A percentile compares a stretch with the other conserved stretches of the same genome.
Conservation (phyloP, 53 echinoderm and acorn worm species). For the Patiria pectinifera region DNA sequence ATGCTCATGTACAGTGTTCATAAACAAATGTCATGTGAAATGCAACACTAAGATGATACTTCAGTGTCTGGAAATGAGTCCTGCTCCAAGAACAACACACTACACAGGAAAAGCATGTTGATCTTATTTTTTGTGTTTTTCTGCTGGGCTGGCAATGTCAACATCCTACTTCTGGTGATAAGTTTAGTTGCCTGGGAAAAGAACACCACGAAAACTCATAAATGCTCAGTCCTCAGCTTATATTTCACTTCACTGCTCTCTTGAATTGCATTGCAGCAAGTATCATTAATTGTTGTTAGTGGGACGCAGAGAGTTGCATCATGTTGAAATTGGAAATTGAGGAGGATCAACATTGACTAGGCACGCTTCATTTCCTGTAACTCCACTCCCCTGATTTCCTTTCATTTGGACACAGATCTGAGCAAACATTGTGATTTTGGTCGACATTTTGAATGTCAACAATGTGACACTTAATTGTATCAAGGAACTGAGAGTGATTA, state of each 20-base stretch:
- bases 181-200: not conserved
- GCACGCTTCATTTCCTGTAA: not conserved
- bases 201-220: not conserved
- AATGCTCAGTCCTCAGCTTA: not conserved
- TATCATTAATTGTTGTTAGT: not conserved
- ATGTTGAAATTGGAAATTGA: not conserved
- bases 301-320: not conserved
- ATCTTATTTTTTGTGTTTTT: not conserved
- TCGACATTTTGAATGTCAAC: not conserved
- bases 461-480: too few relatives aligned
- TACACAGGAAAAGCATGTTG: not conserved
- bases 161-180: constrained; percentile 5
- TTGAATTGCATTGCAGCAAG: not conserved
- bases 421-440: not conserved
- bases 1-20: too few relatives aligned
- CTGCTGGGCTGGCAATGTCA: not conserved
- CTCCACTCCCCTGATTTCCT: not conserved
- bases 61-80: not conserved
- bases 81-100: not conserved
- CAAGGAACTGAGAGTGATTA: not conserved
- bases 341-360: not conserved
- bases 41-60: not conserved
- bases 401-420: not conserved
- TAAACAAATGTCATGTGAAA: too few relatives aligned
- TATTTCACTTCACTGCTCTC: not conserved